Evolutionary conservation across 2,888 invertebrate species (phyloP), one percentile per base, ranked within the genome.

Genomic region (Coelinius sp.): DNA sequence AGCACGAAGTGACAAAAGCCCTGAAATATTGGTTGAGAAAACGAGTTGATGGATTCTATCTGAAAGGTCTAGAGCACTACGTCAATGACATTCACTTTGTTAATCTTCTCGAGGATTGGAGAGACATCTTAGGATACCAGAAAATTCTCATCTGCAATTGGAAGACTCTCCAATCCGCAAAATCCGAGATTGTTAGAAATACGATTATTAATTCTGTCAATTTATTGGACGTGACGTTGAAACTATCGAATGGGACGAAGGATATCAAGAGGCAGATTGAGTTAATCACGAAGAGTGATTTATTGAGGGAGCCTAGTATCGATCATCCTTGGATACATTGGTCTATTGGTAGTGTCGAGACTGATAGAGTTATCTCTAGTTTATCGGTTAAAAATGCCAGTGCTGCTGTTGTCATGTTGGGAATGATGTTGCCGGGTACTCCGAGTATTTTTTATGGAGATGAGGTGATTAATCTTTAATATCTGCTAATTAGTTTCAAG

Each of bases 401-500:
- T 24, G 88, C 94, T 53, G 93, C 93, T 1, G 90, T 93, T 4
- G 90, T 91, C 1, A 89, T 95, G 76, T 89, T 98, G 79, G 93
- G 95, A 82, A 89, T 97, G 84, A 92, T 94, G 88, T 89, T 98
- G 44, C 97, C 97, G 0, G 98, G 94, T 2, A 95, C 96, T 0
- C 92, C 96, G 0, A 94, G 92, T 78, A 92, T 97, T 79, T 96
- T 97, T 88, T 97, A 97, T 86, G 97, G 97, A 0, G 97, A 97
- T 86, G 97, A 97, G 90, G 92, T 97, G 75, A 94, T 93, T 1
- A 22, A 25, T 20, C 6, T 12, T 22, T 31, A 14, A 10, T 25
- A 10, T n/a, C 24, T 17, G 12, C 17, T 41, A 2, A 5, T n/a
- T 44, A 4, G 12, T n/a, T 22, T 27, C 24, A 24, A 14, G 6